Base-by-base conservation (phyloP, 2,113 vertebrate genomes). In the Nesogale talazaci region DNA sequence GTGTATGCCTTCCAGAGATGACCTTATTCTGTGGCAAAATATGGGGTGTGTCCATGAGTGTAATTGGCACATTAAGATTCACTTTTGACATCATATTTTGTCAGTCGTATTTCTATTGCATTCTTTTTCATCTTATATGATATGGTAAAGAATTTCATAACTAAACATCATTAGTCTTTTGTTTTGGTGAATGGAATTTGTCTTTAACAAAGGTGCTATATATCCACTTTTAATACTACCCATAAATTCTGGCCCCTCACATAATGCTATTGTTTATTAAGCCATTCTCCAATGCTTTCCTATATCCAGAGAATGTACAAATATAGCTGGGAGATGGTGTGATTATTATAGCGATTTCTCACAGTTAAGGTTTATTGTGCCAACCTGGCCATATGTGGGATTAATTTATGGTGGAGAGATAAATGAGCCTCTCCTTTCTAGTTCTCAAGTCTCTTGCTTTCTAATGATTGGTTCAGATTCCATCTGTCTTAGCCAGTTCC, bases 101-200 rank as follows among this genome's bases (percentile, higher is more conserved):
- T 83, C 57, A 42, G 34, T 81, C 63, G 69, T 31, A 78, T 90
- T 83, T 91, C 42, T 52, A 75, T 91, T 80, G 69, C 34, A 88
- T 65, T 82, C 85, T 65, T 72, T 79, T 76, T 36, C 27, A 83
- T 81, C 23, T 87, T 63, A 77, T 88, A 85, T 79, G 25, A 80
- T 76, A 40, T 92, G 72, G 46, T 89, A 95, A 52, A 88, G 23
- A 90, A 70, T 36, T 75, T 89, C 70, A 46, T 31, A 89, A 4
- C 38, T 77, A 91, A 91, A 36, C 2, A 57, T 74, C 79, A 80
- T 76, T 85, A 40, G 52, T 23, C 38, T 89, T 93, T 72, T 52
- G 5, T 52, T 5, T 52, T 46, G 46, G 46, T 82, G 56, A 94
- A 91, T 89, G 78, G 88, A 52, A 92, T 91, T 74, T 87, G 16